Evolutionary conservation across 1,140 invertebrate genomes (phyloP), one percentile per base, ranked within the genome.

Genomic region (Pemphigus obesinymphae): DNA sequence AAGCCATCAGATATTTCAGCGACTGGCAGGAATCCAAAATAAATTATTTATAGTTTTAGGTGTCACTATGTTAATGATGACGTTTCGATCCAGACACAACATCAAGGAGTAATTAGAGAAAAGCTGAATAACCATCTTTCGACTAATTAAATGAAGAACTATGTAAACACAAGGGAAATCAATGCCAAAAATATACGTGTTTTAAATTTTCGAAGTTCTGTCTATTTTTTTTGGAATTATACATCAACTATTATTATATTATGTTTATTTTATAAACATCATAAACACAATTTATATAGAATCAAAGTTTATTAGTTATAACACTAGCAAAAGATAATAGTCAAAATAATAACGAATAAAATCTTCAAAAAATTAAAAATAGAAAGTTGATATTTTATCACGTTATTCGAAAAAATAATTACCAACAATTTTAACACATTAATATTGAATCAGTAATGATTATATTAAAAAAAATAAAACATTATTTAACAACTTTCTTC

Each of bases 21-120:
- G n/a, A 40, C 34, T 78, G 75, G 75, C 31, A 2, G 7, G 0
- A 6, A 1, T 26, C 53, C 50, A 78, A 58, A 37, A 58, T 40
- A 40, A 26, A 78, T 78, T 78, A 78, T 78, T 78, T 78, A 78
- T 78, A 78, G 75, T 55, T 40, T 58, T 34, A 78, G 34, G 53
- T 78, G 75, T 55, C 50, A 58, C 75, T 58, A 61, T 0, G 55
- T 37, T 58, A 26, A 43, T 58, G 50, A 53, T 75, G 29, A 53
- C 11, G 34, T 26, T 78, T 23, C 75, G 37, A 58, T 76, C 26
- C n/a, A 48, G 11, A 48, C 15, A 48, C n/a, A 63, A 70, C 7
- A 15, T 26, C 37, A 8, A 23, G 13, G 5, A 70, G 23, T 70
- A 70, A 70, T 70, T 43, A 34, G 13, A 45, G 23, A 45, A 45